Conservation (phyloP, 2,113 vertebrate genomes). For the Sylvietta virens region DNA sequence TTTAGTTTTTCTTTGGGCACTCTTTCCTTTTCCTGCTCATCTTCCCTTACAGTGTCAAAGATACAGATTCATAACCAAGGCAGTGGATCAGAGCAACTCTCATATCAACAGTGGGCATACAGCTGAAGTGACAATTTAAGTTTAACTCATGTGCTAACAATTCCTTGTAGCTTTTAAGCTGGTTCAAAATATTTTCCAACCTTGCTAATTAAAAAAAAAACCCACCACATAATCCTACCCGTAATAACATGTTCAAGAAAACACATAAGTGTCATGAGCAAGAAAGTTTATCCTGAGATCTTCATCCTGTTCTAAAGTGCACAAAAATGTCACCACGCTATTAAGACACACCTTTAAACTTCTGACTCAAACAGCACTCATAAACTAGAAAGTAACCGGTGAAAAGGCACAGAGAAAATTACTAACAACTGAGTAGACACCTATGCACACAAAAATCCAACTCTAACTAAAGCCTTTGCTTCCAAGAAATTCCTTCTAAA, state of each 20-base stretch:
- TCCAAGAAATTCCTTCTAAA: neutral
- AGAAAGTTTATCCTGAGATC: neutral
- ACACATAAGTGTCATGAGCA: fast-evolving
- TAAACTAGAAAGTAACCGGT: neutral
- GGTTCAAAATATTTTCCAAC: neutral
- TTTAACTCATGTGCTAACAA: neutral
- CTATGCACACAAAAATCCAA: neutral
- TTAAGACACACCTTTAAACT: neutral
- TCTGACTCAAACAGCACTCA: neutral
- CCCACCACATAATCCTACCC: neutral
- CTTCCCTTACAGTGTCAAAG: neutral
- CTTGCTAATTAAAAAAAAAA: neutral
- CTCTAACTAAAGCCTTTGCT: neutral
- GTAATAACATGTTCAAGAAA: neutral
- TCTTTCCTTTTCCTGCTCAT: neutral
- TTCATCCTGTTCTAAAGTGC: neutral
- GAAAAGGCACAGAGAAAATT: neutral
- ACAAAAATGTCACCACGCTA: neutral
- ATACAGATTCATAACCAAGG: neutral
- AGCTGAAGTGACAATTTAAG: neutral
- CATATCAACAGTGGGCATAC: fast-evolving
- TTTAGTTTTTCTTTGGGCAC: neutral
- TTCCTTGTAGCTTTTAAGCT: neutral
- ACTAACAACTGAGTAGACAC: neutral
- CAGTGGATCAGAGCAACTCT: neutral